phyloP scores from a whole-genome alignment of 2,797 vertebrate species.

The Ataeniobius toweri region DNA sequence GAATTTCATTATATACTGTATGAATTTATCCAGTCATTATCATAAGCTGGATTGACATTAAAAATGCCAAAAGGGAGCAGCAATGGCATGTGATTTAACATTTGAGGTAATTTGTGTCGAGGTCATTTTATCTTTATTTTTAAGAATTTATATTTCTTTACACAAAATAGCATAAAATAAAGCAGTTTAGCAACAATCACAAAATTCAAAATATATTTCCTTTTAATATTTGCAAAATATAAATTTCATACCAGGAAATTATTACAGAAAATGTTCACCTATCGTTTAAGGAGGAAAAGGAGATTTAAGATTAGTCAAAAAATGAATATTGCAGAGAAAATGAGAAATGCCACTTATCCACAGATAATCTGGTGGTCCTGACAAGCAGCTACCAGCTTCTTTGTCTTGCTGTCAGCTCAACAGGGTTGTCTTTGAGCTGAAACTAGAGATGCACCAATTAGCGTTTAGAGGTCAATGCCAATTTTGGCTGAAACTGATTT shows the following conservation, averaged over 20 bases:
- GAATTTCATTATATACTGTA: not conserved
- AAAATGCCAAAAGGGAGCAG: not conserved
- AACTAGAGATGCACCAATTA: too few species aligned
- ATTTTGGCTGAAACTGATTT: not conserved
- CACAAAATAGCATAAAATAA: not conserved
- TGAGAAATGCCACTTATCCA: constrained; percentile 17
- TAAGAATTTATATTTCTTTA: not conserved
- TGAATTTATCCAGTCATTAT: not conserved
- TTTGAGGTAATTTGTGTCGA: not conserved
- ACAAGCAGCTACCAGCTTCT: constrained; percentile 53
- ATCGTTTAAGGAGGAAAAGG: not conserved
- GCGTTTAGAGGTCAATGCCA: not conserved
- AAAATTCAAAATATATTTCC: not conserved
- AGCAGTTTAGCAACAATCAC: not conserved
- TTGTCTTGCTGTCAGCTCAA: constrained; percentile 64
- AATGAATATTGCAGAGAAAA: not conserved
- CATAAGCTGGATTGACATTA: not conserved
- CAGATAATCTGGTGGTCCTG: constrained; percentile 60
- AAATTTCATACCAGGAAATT: not conserved
- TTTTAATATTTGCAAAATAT: not conserved
- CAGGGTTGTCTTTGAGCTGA: constrained; percentile 25
- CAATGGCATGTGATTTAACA: not conserved
- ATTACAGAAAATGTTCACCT: not conserved
- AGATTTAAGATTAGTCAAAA: not conserved
- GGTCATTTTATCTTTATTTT: not conserved